Evolutionary conservation across 1,140 invertebrate genomes (phyloP), one percentile per base, ranked within the genome.

Genomic region (Drosophila sechellia): DNA sequence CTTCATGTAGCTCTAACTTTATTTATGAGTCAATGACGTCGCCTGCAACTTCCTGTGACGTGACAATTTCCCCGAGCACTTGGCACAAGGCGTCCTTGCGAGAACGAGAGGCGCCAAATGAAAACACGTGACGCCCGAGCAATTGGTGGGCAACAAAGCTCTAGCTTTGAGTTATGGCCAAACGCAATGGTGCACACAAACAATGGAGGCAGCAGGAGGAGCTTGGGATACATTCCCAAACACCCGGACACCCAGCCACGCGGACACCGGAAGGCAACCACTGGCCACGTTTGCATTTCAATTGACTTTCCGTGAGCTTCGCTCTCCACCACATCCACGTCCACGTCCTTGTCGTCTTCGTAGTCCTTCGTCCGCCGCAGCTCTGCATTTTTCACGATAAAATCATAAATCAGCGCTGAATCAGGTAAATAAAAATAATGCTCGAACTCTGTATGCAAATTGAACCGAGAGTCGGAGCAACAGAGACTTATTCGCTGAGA

Each of bases 371-470:
- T 4, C 8, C 58, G 17, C 11, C 31, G 10, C 40, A 57, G 20
- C 59, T 49, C 59, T 61, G 54, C 53, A 56, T 40, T 66, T 63
- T 77, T 48, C 49, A 69, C 58, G 73, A 89, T 89, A 90, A 89
- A 89, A 89, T 89, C 84, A 89, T 89, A 89, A 89, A 89, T 89
- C 84, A 89, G 71, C 84, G 84, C 77, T 73, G 84, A 89, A 89
- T 89, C 84, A 89, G 84, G 84, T 89, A 89, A 89, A 89, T 89
- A 89, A 89, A 89, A 89, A 89, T 89, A 89, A 89, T 89, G 84
- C 85, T 89, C 77, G 61, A 85, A 81, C 65, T 83, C 84, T 81
- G 84, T 89, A 89, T 89, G 84, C 84, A 89, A 89, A 89, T 89
- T 89, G 76, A 87, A 84, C 77, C 49, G 61, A 70, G 34, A 34